Percentiles rank a stretch among this genome's conserved stretches.
Evolutionary conservation across 2,888 invertebrate species (phyloP).

Genomic region (Rotaria socialis): DNA sequence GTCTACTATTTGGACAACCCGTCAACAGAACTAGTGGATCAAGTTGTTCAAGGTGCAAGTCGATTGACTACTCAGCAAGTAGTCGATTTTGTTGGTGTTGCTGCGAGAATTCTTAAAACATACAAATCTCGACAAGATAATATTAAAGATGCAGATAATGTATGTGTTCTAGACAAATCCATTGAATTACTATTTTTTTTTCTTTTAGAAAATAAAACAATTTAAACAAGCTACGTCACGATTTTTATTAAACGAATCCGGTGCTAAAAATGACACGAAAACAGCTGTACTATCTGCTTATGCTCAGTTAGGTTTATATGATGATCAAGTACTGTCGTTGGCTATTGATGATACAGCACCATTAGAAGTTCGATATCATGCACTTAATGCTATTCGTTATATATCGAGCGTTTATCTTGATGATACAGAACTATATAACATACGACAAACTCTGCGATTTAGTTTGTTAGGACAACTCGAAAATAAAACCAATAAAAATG

Average conservation of each 20-base stretch:
- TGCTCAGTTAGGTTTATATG: slow-evolving; percentile 20
- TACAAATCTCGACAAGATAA: not conserved
- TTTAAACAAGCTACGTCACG: not conserved
- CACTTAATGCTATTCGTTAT: not conserved
- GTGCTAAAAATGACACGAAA: not conserved
- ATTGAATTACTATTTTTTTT: not conserved
- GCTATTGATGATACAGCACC: not conserved
- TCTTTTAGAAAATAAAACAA: not conserved
- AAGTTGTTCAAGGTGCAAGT: not conserved
- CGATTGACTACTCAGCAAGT: not conserved
- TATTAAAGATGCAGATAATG: not conserved
- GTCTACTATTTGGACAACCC: not conserved
- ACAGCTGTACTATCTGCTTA: not conserved
- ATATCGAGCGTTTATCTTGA: not conserved
- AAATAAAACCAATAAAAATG: slow-evolving; percentile 23
- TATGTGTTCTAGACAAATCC: not conserved
- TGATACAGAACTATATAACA: not conserved
- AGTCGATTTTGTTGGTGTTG: not conserved
- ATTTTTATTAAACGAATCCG: not conserved
- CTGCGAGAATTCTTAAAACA: not conserved
- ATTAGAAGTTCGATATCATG: slow-evolving; percentile 30
- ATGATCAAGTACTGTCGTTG: not conserved
- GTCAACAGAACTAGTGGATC: slow-evolving; percentile 12
- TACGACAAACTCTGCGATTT: not conserved
- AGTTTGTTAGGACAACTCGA: not conserved